phyloP scores from a whole-genome alignment of 2,888 invertebrate species.

The Kryphioiulus occultus region DNA sequence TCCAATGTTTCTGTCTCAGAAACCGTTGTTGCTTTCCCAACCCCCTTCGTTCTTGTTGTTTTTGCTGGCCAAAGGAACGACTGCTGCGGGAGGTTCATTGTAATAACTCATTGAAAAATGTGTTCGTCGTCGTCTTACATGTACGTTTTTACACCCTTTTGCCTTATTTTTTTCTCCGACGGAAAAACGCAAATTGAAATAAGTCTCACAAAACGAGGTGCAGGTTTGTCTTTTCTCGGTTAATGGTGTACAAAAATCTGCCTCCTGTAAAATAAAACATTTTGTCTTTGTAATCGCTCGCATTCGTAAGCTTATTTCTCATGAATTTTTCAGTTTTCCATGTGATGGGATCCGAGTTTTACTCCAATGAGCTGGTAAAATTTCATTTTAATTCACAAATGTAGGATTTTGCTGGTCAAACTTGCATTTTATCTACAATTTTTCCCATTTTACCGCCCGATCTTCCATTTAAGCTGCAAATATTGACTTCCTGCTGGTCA shows the following conservation, averaged over 20 bases:
- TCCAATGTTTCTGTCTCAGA: too few species aligned
- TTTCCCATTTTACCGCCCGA: too few species aligned
- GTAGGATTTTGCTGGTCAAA: too few species aligned
- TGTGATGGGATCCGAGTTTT: too few species aligned
- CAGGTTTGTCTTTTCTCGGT: constrained; percentile 41
- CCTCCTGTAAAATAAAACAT: constrained; percentile 43
- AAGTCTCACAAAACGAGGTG: constrained; percentile 6
- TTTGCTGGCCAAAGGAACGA: constrained; percentile 39
- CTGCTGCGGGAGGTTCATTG: background rate
- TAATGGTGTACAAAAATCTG: constrained; percentile 45
- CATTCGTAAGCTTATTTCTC: too few species aligned
- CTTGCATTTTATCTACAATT: too few species aligned
- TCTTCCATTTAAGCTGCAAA: too few species aligned
- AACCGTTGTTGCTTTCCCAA: too few species aligned
- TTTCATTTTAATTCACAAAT: too few species aligned
- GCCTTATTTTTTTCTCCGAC: constrained; percentile 39
- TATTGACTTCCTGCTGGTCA: too few species aligned
- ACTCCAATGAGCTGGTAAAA: too few species aligned
- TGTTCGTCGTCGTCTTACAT: constrained; percentile 2
- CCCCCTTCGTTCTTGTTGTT: background rate
- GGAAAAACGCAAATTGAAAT: background rate
- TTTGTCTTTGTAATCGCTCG: constrained; percentile 20
- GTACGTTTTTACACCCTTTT: constrained; percentile 41
- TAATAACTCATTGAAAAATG: constrained; percentile 29
- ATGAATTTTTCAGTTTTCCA: too few species aligned